Conservation (phyloP, 1,140 invertebrate species). For the Drosophila navojoa region DNA sequence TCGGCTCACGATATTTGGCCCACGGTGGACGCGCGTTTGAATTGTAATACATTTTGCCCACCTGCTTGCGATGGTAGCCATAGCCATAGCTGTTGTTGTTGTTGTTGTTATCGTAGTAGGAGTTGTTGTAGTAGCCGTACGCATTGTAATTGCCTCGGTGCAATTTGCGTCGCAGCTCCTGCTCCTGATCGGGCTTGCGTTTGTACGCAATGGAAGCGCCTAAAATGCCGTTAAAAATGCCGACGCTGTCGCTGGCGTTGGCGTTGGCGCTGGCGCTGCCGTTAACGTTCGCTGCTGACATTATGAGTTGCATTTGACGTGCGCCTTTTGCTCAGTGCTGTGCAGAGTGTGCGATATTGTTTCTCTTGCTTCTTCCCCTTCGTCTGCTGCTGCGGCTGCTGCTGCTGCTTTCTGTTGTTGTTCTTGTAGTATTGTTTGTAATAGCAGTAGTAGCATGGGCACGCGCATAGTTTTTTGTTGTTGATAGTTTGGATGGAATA, state of each 20-base stretch:
- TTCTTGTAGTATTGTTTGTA: background rate
- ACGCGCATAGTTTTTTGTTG: conserved; percentile 36
- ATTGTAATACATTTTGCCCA: conserved; percentile 65
- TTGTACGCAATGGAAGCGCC: conserved; percentile 27
- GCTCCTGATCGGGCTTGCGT: conserved; percentile 60
- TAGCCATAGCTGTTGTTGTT: background rate
- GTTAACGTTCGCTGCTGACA: background rate
- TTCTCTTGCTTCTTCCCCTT: conserved; percentile 18
- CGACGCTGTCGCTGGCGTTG: background rate
- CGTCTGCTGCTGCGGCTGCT: background rate
- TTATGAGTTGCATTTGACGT: conserved; percentile 6
- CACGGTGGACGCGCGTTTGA: conserved; percentile 50
- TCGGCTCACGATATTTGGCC: conserved; percentile 22
- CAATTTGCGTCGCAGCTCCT: conserved; percentile 47
- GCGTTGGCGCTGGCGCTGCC: background rate
- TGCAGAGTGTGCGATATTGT: background rate
- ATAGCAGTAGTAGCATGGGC: background rate
- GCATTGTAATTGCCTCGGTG: conserved; percentile 34
- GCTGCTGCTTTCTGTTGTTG: background rate
- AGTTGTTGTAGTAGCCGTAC: conserved; percentile 14
- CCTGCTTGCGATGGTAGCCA: conserved; percentile 18
- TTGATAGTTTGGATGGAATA: background rate
- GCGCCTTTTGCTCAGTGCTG: background rate
- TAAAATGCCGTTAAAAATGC: background rate
- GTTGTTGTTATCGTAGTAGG: background rate